Base-by-base conservation (phyloP, 1,140 invertebrate genomes). In the Drosophila tristis region DNA sequence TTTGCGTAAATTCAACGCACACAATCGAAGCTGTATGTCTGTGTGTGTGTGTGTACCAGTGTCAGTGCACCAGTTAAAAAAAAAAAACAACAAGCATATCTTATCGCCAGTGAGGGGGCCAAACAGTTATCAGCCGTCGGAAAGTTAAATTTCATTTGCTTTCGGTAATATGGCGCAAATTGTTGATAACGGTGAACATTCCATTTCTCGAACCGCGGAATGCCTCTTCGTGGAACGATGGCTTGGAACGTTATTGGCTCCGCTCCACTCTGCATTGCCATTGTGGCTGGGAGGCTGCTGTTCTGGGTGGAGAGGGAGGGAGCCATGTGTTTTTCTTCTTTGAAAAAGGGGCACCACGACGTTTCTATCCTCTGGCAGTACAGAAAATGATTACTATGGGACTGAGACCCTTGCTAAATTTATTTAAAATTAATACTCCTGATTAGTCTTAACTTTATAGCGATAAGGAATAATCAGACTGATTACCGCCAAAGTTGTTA, bases 141-240 rank as follows among this genome's bases (percentile, higher is more conserved):
- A 78, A 86, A 81, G 68, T 70, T 80, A 48, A 78, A 58, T 78
- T 85, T 74, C 78, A 86, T 81, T 78, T 62, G 59, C 75, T 61
- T 75, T 72, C 53, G 39, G 80, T 76, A 76, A 76, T 84, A 85
- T 85, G 80, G 73, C 80, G 63, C 47, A 87, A 85, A 82, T 57
- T 49, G 65, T 57, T 62, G 84, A 89, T 87, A 89, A 87, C 70
- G 66, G 53, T 63, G 26, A 60, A 73, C 68, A 74, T 65, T 58
- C 58, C 68, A 55, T 16, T 58, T 25, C 56, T 60, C 56, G 57
- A 53, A 68, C 13, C 58, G 15, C 26, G 53, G 43, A 45, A 25
- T 29, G 42, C 31, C 31, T 39, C n/a, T 20, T 29, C 20, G 25
- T 56, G 43, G 42, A 58, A 48, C 48, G 35, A 31, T 48, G 43